Base-by-base conservation (phyloP, 2,113 vertebrate genomes). In the Brachyhypopomus gauderio region DNA sequence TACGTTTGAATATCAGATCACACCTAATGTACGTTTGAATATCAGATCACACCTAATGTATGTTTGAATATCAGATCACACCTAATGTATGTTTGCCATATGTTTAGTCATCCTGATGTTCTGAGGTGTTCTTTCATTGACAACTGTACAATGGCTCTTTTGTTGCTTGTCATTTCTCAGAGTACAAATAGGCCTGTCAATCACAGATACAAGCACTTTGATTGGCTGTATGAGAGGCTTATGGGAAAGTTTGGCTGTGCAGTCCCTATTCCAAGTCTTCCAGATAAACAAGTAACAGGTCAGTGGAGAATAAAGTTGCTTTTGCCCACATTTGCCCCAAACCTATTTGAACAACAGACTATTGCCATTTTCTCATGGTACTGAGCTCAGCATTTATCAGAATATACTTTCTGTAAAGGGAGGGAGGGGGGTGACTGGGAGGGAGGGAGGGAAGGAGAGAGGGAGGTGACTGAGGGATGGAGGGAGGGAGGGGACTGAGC, bases 161-260 rank as follows among this genome's bases (percentile, higher is more conserved):
- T 66, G 22, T 69, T 58, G 25, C 12, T 59, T 56, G 48, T 58
- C 11, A 48, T 78, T 74, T 91, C 90, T 1, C 89, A 96, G 95
- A 95, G 93, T 87, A 96, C 95, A 89, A 95, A 95, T 81, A 90
- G 94, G 64, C 91, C 95, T 75, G 95, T 96, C 86, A 96, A 95
- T 89, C 95, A 96, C 91, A 93, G 95, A 90, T 96, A 96, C 78
- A 96, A 96, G 89, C 95, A 96, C 91, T 96, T 96, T 91, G 95
- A 96, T 84, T 96, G 95, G 95, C 81, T 96, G 67, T 95, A 96
- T 79, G 95, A 96, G 20, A 93, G 95, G 58, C 95, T 96, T 0
- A 88, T 96, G 83, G 94, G 95, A 74, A 96, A 96, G 86, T 96
- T 95, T 88, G 95, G 95, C 66, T 93, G 94, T 81, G 95, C 95